Conservation (phyloP, 2,113 vertebrate species). For the Muntiacus reevesi region DNA sequence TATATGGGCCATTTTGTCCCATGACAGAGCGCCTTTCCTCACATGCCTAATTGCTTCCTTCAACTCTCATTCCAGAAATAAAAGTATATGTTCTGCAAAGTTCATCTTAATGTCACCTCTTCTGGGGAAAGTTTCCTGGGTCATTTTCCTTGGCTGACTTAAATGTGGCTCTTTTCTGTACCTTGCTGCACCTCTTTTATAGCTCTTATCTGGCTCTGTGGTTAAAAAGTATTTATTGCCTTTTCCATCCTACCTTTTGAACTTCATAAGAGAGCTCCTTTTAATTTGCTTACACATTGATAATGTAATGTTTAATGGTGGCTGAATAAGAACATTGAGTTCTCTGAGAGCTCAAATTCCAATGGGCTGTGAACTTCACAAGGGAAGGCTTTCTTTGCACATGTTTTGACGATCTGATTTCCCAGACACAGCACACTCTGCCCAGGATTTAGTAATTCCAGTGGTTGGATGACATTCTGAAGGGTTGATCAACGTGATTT, state of each 20-base stretch:
- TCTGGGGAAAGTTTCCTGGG: not conserved
- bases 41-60: not conserved
- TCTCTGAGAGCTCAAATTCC: not conserved
- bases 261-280: not conserved
- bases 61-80: conserved; percentile 7
- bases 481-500: not conserved
- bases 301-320: not conserved
- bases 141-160: not conserved
- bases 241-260: not conserved
- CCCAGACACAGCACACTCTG: not conserved
- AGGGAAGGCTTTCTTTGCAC: not conserved
- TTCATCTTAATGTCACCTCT: not conserved
- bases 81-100: not conserved
- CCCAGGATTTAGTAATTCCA: not conserved
- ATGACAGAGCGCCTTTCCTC: not conserved
- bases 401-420: not conserved
- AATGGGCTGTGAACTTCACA: not conserved
- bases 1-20: not conserved
- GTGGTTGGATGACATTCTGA: not conserved
- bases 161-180: not conserved
- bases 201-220: not conserved
- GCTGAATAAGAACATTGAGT: not conserved
- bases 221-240: not conserved
- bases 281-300: not conserved
- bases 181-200: not conserved